These are phyloP conservation scores for Diuraphis noxia DNA, from an alignment of 1,140 invertebrate species.

Conservation along the genomic window DNA sequence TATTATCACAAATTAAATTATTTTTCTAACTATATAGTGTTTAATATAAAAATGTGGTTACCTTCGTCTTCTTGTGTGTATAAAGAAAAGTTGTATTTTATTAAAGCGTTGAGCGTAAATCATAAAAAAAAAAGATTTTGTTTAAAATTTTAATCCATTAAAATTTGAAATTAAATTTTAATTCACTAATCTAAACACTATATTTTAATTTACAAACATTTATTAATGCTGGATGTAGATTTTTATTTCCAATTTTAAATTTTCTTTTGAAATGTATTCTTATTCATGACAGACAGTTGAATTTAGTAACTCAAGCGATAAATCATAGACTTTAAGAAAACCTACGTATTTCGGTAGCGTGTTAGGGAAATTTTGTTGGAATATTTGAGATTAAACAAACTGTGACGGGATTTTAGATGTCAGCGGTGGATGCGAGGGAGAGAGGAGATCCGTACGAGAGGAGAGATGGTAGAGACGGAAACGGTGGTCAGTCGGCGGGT, in stretches of 20 bases:
- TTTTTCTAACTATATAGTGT: background rate
- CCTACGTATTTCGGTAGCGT: background rate
- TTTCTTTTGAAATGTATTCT: background rate
- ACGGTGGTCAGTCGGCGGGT: background rate
- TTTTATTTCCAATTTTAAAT: background rate
- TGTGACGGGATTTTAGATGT: slow-evolving; percentile 43
- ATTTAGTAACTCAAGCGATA: background rate
- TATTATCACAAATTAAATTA: background rate
- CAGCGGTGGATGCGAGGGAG: slow-evolving; percentile 55
- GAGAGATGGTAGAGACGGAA: slow-evolving; percentile 64
- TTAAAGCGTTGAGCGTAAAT: background rate
- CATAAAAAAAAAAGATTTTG: background rate
- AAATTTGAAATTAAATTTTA: background rate
- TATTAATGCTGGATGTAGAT: background rate
- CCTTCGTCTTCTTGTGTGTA: background rate
- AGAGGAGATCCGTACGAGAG: slow-evolving; percentile 61
- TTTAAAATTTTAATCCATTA: background rate
- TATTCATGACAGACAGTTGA: background rate
- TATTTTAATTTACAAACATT: background rate
- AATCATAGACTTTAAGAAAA: background rate
- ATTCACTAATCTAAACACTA: background rate
- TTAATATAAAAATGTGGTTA: background rate
- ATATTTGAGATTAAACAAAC: background rate
- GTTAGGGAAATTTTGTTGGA: background rate
- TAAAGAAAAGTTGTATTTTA: background rate